phyloP scores from a whole-genome alignment of 2,113 vertebrate genomes.

The Gorilla gorilla region DNA sequence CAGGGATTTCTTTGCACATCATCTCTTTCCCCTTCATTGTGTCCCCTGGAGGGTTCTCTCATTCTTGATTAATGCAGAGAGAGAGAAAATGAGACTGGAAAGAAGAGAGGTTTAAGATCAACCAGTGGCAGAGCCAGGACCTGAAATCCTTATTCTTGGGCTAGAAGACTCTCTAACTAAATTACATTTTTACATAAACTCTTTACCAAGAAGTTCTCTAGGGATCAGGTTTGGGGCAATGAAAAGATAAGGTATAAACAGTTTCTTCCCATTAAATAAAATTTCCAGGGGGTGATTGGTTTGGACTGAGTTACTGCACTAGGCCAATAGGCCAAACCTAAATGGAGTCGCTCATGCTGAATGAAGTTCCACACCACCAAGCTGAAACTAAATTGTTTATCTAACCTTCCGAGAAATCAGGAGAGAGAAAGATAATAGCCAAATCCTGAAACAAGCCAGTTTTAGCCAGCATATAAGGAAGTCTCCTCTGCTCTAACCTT shows the following conservation, averaged over 20 bases:
- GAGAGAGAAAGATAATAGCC: background rate
- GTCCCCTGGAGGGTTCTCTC: background rate
- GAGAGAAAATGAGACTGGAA: background rate
- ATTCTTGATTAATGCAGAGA: background rate
- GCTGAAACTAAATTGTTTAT: background rate
- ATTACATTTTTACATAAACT: background rate
- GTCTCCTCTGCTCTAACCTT: background rate
- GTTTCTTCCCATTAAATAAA: background rate
- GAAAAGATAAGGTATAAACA: background rate
- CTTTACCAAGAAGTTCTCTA: background rate
- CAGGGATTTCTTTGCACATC: background rate
- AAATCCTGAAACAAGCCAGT: background rate
- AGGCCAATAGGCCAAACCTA: background rate
- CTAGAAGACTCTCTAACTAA: background rate
- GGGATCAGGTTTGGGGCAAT: background rate
- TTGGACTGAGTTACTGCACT: background rate
- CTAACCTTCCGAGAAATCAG: background rate
- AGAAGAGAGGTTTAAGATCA: background rate
- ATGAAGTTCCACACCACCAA: background rate
- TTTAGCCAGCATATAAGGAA: background rate
- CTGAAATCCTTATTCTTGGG: background rate
- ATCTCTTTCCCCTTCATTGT: background rate
- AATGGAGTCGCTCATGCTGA: background rate
- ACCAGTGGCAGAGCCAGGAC: background rate
- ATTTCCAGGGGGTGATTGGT: background rate